Base-by-base conservation (phyloP, 2,888 invertebrate genomes). In the Calameuta idolon region DNA sequence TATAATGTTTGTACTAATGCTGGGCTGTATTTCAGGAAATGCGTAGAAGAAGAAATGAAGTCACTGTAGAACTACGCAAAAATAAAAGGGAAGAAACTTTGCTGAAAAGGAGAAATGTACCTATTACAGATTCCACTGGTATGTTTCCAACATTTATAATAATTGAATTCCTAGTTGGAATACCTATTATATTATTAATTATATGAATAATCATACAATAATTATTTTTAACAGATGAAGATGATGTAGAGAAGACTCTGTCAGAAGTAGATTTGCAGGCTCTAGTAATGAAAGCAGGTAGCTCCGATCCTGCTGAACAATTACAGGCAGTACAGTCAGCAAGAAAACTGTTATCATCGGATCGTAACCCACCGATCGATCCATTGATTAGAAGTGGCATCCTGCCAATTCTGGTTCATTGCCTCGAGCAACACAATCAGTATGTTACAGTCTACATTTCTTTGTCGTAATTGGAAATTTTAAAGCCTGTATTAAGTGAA, bases 331-430 rank as follows among this genome's bases (percentile, higher is more conserved):
- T 99, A 34, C 98, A 99, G 92, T 96, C 97, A 77, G 98, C 98
- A 80, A 95, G 99, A 85, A 99, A 99, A 92, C 93, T 99, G 86
- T 93, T 99, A 68, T 99, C 99, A 12, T 98, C 98, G 83, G 99
- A 99, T 92, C 95, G 98, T 88, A 99, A 99, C 94, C 99, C 99
- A 84, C 99, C 99, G 34, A 99, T 99, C 88, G 98, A 99, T 93
- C 97, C 97, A 82, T 93, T 99, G 83, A 99, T 99, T 87, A 93
- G 95, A 73, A 97, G 97, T 91, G 98, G 98, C 84, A 98, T 99
- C 89, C 94, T 99, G 86, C 99, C 99, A 75, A 96, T 98, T 87
- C 94, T 99, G 87, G 98, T 98, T 77, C 93, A 94, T 84, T 99
- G 99, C 93, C 94, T 99, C 83, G 95, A 96, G 84, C 94, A 96